Conservation (phyloP, 2,888 invertebrate species). For the Harpalus rubripes region DNA sequence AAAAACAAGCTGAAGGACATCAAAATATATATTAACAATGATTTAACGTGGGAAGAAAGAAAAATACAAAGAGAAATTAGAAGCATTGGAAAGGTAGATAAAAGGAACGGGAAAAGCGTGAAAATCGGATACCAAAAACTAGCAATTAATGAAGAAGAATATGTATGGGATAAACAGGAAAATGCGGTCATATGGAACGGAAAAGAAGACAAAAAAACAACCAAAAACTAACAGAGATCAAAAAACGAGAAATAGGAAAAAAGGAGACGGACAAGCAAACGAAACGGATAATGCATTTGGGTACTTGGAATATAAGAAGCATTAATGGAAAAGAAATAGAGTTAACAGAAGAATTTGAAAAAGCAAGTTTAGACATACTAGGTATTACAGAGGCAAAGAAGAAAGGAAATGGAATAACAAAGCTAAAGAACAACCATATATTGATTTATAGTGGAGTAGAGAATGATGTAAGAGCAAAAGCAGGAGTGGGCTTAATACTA, state of each 20-base stretch:
- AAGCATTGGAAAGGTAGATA: not conserved
- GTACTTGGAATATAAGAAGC: constrained; percentile 60
- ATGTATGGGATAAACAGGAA: not conserved
- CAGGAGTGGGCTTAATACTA: not conserved
- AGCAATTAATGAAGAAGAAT: not conserved
- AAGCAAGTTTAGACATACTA: too few species aligned
- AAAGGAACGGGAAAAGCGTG: constrained; percentile 1
- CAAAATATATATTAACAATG: too few species aligned
- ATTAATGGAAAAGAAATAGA: constrained; percentile 7
- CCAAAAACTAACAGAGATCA: constrained; percentile 1
- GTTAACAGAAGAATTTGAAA: too few species aligned
- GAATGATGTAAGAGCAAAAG: too few species aligned
- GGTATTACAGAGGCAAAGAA: too few species aligned
- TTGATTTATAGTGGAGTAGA: too few species aligned
- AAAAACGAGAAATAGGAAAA: not conserved
- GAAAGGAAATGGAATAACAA: too few species aligned
- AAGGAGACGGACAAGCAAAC: constrained; percentile 49
- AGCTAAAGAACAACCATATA: constrained; percentile 3
- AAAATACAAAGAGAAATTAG: constrained; percentile 19
- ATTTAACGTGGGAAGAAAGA: constrained; percentile 5
- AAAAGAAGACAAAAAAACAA: not conserved
- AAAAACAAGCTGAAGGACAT: too few species aligned
- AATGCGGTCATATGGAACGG: not conserved
- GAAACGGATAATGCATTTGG: constrained; percentile 62
- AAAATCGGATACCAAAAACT: too few species aligned